Evolutionary conservation across 2,888 invertebrate genomes (phyloP).

Genomic region (Graphium colonna): DNA sequence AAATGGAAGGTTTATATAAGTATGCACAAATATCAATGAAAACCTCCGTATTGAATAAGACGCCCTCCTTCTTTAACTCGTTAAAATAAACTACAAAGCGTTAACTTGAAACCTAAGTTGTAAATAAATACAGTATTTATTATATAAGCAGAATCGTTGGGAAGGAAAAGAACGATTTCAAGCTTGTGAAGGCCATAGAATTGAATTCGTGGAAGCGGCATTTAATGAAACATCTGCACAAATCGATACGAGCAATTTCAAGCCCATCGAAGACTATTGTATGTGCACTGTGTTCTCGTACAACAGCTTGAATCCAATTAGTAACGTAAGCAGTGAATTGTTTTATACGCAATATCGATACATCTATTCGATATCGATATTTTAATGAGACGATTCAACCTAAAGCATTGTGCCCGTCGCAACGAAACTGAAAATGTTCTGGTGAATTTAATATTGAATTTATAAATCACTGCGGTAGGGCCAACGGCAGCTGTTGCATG

Average conservation of each 20-base stretch:
- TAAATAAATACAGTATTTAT: too few relatives aligned
- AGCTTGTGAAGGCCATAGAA: slow-evolving; percentile 1
- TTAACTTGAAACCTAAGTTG: too few relatives aligned
- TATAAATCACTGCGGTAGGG: too few relatives aligned
- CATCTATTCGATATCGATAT: background rate
- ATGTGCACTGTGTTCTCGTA: slow-evolving; percentile 14
- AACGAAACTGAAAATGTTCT: too few relatives aligned
- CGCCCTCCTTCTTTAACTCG: slow-evolving; percentile 9
- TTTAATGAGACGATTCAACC: background rate
- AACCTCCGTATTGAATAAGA: too few relatives aligned
- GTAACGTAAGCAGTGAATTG: slow-evolving; percentile 15
- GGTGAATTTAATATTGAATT: too few relatives aligned
- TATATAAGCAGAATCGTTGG: background rate
- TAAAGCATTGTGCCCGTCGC: background rate
- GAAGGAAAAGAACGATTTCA: background rate
- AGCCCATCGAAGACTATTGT: slow-evolving; percentile 21
- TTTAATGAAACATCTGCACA: slow-evolving; percentile 25
- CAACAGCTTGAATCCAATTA: slow-evolving; percentile 21
- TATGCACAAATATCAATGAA: too few relatives aligned
- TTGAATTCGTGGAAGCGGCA: slow-evolving; percentile 11
- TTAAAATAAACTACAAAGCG: too few relatives aligned
- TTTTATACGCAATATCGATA: slow-evolving; percentile 5
- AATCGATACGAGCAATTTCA: slow-evolving; percentile 23
- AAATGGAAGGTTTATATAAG: too few relatives aligned
- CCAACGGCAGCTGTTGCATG: too few relatives aligned